phyloP scores from a whole-genome alignment of 2,113 vertebrate species.

The Microtus richardsoni region DNA sequence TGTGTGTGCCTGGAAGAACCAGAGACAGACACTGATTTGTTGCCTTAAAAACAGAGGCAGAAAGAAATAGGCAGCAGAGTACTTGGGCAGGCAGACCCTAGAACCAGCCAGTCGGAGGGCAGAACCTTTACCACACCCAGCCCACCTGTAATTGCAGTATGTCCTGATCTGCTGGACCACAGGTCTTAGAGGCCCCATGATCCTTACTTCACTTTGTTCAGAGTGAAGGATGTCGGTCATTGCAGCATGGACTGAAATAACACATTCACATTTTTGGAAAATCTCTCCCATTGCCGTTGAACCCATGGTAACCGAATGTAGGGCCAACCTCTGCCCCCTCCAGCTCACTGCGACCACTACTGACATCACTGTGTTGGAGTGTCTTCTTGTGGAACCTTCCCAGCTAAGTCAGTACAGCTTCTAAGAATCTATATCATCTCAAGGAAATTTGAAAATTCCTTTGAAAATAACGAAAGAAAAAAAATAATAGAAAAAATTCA shows the following conservation, averaged over 20 bases:
- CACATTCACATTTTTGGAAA: neutral
- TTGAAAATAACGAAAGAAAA: neutral
- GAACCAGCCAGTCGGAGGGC: neutral
- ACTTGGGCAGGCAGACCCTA: neutral
- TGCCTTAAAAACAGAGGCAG: neutral
- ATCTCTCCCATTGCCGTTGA: neutral
- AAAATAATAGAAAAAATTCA: constrained; percentile 34
- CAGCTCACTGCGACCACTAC: neutral
- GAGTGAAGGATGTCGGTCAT: neutral
- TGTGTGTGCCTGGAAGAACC: neutral
- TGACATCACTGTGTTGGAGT: neutral
- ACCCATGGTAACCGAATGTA: neutral
- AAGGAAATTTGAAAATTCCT: neutral
- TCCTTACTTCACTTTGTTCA: neutral
- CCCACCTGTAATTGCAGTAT: fast-evolving
- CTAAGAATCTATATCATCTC: neutral
- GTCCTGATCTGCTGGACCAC: neutral
- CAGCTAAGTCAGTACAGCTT: neutral
- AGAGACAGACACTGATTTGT: neutral
- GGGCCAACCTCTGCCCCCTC: neutral
- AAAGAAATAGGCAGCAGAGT: neutral
- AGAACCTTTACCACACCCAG: neutral
- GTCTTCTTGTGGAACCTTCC: neutral
- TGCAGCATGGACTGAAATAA: neutral
- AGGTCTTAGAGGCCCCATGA: neutral